Conservation (phyloP, 2,113 vertebrate genomes). For the Eolophus roseicapilla region DNA sequence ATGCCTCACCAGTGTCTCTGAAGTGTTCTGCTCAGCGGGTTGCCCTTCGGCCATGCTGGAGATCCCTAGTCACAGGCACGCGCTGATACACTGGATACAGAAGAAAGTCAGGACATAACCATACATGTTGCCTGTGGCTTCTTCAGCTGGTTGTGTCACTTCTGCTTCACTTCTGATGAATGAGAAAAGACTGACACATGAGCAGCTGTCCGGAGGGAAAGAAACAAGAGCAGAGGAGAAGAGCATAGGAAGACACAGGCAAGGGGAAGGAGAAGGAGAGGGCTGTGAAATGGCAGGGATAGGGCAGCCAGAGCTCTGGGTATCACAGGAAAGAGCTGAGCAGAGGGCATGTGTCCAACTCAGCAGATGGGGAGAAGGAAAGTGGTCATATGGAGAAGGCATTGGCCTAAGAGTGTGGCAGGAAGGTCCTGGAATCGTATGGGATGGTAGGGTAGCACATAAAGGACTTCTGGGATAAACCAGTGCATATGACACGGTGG, state of each 20-base stretch:
- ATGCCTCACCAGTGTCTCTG: background rate
- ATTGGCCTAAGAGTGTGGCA: fast-evolving
- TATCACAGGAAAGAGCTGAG: background rate
- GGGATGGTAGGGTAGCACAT: background rate
- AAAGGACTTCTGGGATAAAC: background rate
- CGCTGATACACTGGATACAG: fast-evolving
- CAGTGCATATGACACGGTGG: fast-evolving
- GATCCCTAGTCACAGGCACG: fast-evolving
- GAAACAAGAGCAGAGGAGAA: background rate
- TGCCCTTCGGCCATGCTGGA: background rate
- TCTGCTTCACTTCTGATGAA: background rate
- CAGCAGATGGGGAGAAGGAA: fast-evolving
- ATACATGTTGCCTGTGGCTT: background rate
- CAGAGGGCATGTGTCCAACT: background rate
- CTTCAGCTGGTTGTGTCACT: background rate
- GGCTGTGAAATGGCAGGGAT: background rate
- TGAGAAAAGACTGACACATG: background rate
- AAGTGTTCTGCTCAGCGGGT: background rate
- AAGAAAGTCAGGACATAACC: background rate
- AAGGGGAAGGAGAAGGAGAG: background rate
- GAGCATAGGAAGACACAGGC: background rate
- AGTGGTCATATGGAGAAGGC: background rate
- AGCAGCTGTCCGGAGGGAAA: background rate
- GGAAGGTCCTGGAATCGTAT: background rate
- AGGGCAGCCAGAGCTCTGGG: background rate